These are phyloP conservation scores for Poecilia latipinna DNA, from an alignment of 2,113 vertebrate species.

Conservation along the genomic window DNA sequence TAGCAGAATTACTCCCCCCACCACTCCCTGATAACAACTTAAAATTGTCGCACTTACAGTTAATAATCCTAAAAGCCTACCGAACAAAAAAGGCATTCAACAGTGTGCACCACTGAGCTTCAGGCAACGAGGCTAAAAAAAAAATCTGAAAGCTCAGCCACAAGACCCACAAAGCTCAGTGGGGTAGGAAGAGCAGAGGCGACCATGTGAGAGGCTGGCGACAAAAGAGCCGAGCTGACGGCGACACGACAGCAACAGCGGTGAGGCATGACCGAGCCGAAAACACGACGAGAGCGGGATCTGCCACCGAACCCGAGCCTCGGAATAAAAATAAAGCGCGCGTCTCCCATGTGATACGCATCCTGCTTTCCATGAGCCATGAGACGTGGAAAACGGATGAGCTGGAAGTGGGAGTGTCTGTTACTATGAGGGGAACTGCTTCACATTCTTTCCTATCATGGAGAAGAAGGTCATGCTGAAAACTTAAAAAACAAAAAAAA, in stretches of 20 bases:
- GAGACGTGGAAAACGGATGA: slow-evolving; percentile 36
- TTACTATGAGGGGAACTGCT: slow-evolving; percentile 24
- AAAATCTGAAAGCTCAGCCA: slow-evolving; percentile 34
- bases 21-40: not conserved
- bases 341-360: slow-evolving; percentile 51
- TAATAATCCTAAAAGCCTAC: not conserved
- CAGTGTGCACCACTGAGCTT: slow-evolving; percentile 28
- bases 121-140: not conserved
- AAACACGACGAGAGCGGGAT: slow-evolving; percentile 20
- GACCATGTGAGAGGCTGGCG: slow-evolving; percentile 11
- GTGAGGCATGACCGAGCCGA: slow-evolving; percentile 25
- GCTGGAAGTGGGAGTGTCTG: slow-evolving; percentile 19
- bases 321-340: slow-evolving; percentile 44
- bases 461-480: slow-evolving; percentile 34
- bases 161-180: slow-evolving; percentile 15
- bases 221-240: slow-evolving; percentile 41
- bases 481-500: slow-evolving; percentile 9
- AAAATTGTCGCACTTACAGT: slow-evolving; percentile 11
- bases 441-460: slow-evolving; percentile 57
- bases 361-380: slow-evolving; percentile 45
- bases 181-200: slow-evolving; percentile 16
- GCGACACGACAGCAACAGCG: slow-evolving; percentile 31
- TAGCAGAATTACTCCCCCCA: not conserved
- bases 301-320: slow-evolving; percentile 29
- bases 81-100: slow-evolving; percentile 47